phyloP scores from a whole-genome alignment of 2,888 invertebrate genomes.

The Pseudoips prasinana region DNA sequence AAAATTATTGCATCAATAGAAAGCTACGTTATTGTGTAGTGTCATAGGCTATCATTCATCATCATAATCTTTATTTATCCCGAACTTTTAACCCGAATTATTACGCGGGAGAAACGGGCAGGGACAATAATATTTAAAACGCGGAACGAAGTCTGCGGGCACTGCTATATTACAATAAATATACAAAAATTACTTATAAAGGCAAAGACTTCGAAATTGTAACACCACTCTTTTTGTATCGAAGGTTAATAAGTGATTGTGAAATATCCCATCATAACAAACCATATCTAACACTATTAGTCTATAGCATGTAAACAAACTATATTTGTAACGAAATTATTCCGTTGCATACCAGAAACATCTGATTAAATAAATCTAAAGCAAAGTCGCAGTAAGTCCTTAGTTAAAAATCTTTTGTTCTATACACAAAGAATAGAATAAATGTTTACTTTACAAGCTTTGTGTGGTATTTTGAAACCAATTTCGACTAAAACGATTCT shows the following conservation, averaged over 20 bases:
- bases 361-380: slow-evolving; percentile 75
- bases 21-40: too few relatives aligned
- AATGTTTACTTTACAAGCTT: slow-evolving; percentile 26
- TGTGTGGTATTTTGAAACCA: slow-evolving; percentile 17
- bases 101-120: too few relatives aligned
- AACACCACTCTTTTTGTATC: too few relatives aligned
- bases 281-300: slow-evolving; percentile 36
- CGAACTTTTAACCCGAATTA: too few relatives aligned
- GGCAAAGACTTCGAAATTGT: too few relatives aligned
- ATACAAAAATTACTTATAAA: too few relatives aligned
- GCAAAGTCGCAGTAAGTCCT: slow-evolving; percentile 37
- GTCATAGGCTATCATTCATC: too few relatives aligned
- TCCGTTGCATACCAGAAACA: slow-evolving; percentile 58
- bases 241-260: slow-evolving; percentile 13
- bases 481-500: not conserved
- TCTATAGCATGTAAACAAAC: slow-evolving; percentile 43
- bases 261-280: slow-evolving; percentile 31
- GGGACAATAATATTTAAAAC: too few relatives aligned
- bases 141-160: too few relatives aligned
- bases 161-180: too few relatives aligned
- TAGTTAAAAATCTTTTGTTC: slow-evolving; percentile 43
- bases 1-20: too few relatives aligned
- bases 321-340: slow-evolving; percentile 31
- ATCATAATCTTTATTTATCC: too few relatives aligned
- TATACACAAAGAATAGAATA: slow-evolving; percentile 20